A percentile compares a stretch with the other conserved stretches of the same genome.
Evolutionary conservation across 2,888 invertebrate species (phyloP).

Genomic region (Heliconius sara): DNA sequence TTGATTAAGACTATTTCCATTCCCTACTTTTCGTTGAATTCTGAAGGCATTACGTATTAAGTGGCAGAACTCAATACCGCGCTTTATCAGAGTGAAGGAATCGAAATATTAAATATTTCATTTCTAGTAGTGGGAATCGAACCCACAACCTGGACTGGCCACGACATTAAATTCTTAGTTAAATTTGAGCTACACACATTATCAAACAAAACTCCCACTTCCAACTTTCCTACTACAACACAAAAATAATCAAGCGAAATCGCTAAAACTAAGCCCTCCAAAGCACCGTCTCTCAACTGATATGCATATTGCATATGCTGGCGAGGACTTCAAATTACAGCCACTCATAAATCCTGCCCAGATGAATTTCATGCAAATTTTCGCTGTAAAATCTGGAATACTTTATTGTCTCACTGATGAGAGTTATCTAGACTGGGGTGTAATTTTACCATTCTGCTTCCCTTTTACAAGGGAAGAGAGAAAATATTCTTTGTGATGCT

Average conservation of each 20-base stretch:
- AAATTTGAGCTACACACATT: background rate
- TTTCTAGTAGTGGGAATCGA: too few species aligned
- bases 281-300: slow-evolving; percentile 34
- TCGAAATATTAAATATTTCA: too few species aligned
- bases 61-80: too few species aligned
- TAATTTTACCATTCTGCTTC: slow-evolving; percentile 42
- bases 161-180: too few species aligned
- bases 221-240: background rate
- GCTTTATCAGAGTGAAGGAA: too few species aligned
- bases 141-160: too few species aligned
- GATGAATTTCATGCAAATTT: slow-evolving; percentile 68
- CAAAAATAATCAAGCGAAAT: slow-evolving; percentile 22
- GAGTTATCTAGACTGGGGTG: slow-evolving; percentile 48
- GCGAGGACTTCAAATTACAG: slow-evolving; percentile 58
- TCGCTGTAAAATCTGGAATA: slow-evolving; percentile 55
- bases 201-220: background rate
- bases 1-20: too few species aligned
- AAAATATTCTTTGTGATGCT: slow-evolving; percentile 1
- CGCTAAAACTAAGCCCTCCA: slow-evolving; percentile 26
- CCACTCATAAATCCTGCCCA: slow-evolving; percentile 60
- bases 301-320: slow-evolving; percentile 53
- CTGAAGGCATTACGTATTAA: too few species aligned
- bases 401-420: slow-evolving; percentile 53
- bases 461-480: slow-evolving; percentile 27
- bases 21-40: too few species aligned